phyloP scores from a whole-genome alignment of 2,888 invertebrate species.

The Deilephila elpenor region DNA sequence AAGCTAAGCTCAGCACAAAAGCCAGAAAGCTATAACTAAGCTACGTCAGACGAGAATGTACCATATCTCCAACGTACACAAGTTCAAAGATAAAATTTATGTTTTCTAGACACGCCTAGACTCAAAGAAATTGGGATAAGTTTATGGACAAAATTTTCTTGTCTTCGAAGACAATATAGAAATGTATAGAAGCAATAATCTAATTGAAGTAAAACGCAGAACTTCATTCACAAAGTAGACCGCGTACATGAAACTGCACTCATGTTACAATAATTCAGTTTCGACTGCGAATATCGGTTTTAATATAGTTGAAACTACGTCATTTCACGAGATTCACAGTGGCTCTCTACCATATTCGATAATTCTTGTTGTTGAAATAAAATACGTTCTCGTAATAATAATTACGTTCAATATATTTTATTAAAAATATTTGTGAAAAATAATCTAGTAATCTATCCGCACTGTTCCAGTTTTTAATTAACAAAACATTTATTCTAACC shows the following conservation, averaged over 20 bases:
- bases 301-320: background rate
- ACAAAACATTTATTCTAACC: too few species aligned
- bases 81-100: background rate
- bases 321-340: too few species aligned
- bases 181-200: background rate
- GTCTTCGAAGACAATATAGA: background rate
- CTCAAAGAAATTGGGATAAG: background rate
- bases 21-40: background rate
- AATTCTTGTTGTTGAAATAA: too few species aligned
- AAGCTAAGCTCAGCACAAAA: conserved; percentile 27
- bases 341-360: too few species aligned
- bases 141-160: background rate
- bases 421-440: too few species aligned
- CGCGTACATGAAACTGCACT: conserved; percentile 17
- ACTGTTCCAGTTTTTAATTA: background rate
- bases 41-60: background rate
- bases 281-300: background rate
- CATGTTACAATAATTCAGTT: too few species aligned
- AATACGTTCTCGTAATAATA: too few species aligned
- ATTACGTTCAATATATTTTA: too few species aligned
- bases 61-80: background rate
- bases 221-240: background rate
- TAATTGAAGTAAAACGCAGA: background rate
- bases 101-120: background rate
- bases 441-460: too few species aligned